Base-by-base conservation (phyloP, 1,140 invertebrate genomes). In the Cataglyphis hispanica region DNA sequence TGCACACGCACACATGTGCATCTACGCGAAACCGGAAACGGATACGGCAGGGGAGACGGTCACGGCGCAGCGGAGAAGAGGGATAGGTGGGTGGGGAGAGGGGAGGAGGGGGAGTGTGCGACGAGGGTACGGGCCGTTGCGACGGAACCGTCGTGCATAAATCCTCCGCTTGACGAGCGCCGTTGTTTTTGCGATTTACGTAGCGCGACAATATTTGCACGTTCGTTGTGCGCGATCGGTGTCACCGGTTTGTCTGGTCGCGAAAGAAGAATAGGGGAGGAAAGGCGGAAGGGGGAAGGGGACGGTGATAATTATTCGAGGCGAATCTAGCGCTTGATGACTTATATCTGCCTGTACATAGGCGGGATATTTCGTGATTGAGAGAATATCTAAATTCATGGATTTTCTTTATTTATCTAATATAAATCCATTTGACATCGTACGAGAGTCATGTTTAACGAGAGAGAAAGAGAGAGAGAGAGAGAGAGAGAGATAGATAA, bases 111-210 rank as follows among this genome's bases (percentile, higher is more conserved):
- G n/a, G 31, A 25, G 80, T 0, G n/a, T 19, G 40, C 19, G 37
- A 50, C 27, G 53, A 56, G 31, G 81, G 74, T 69, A 58, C 40
- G 63, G 87, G n/a, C 75, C 58, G 66, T 43, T 83, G 76, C 87
- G 74, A 90, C 78, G 88, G 88, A 87, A 89, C 87, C 78, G 11
- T 56, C 70, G 37, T 58, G 72, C 77, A 89, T 89, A 89, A 89
- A 89, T 89, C 77, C 80, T 58, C 19, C 63, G 85, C 72, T 89
- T 80, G 87, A 89, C 88, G 85, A 89, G 78, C 72, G 40, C 87
- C 87, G 88, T 90, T 87, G 85, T 90, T 90, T 90, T 87, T 89
- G 63, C 76, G 87, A 87, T 90, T 89, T 89, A 89, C 88, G 85
- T 77, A 89, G 81, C 88, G 76, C 69, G 53, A 83, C 89, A 87